Percentiles rank a stretch among this genome's conserved stretches.
These are phyloP conservation scores for Petrocephalus schoutedeni DNA, from an alignment of 2,797 vertebrate genomes.

Conservation along the genomic window DNA sequence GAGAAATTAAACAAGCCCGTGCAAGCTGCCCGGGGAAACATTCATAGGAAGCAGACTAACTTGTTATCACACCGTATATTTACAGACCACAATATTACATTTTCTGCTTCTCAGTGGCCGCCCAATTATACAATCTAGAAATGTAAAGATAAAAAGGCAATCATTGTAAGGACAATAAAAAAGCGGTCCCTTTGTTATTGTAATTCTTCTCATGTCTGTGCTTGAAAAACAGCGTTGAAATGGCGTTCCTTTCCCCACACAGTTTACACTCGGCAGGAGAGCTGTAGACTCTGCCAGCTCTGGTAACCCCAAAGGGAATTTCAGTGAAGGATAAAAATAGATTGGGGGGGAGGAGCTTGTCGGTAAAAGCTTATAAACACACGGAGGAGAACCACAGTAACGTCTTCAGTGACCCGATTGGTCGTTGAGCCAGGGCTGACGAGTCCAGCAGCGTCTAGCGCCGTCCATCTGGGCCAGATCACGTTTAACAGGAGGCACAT, in stretches of 20 bases:
- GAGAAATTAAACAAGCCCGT: neutral
- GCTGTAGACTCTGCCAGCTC: constrained; percentile 24
- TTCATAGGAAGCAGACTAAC: neutral
- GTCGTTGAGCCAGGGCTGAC: constrained; percentile 14
- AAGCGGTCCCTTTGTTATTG: neutral
- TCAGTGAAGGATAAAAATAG: constrained; percentile 36
- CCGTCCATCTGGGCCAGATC: neutral
- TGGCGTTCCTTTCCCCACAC: constrained; percentile 17
- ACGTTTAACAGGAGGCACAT: neutral
- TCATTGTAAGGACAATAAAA: neutral
- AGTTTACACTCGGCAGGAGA: constrained; percentile 28
- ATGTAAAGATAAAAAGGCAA: neutral
- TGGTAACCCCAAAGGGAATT: constrained; percentile 31
- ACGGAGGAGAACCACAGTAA: neutral
- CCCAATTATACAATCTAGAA: neutral
- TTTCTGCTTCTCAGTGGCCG: neutral
- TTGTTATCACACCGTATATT: neutral
- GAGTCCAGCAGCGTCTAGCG: neutral
- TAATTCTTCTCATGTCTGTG: neutral
- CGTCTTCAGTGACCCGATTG: constrained; percentile 7
- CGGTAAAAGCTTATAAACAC: constrained; percentile 28
- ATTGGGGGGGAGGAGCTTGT: constrained; percentile 4
- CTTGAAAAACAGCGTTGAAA: constrained; percentile 22
- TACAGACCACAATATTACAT: constrained; percentile 6
- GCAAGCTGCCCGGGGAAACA: neutral